A percentile compares a stretch with the other conserved stretches of the same genome.
These are phyloP conservation scores for Ophioninae sp. DNA, from an alignment of 2,888 invertebrate species.

Conservation along the genomic window DNA sequence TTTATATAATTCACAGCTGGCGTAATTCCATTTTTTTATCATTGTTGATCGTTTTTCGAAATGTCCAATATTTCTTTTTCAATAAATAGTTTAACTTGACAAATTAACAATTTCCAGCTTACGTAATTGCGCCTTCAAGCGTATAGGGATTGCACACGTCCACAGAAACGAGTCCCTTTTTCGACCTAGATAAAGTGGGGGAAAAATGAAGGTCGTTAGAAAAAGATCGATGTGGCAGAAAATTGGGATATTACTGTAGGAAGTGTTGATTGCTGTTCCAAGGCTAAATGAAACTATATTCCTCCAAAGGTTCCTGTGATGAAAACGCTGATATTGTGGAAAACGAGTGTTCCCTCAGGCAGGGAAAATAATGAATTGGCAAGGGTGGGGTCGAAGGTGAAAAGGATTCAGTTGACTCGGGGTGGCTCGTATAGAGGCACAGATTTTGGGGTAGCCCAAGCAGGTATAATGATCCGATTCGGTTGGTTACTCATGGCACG, in stretches of 20 bases:
- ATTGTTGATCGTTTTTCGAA: no score
- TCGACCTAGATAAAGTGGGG: no score
- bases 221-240: no score
- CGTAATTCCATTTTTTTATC: no score
- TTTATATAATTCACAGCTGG: no score
- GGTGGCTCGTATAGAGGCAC: conserved; percentile 32
- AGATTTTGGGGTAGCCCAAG: conserved; percentile 61
- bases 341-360: not conserved
- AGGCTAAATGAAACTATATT: not conserved
- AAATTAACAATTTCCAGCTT: no score
- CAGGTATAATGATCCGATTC: conserved; percentile 74
- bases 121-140: no score
- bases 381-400: not conserved
- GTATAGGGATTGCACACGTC: no score
- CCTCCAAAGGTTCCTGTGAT: not conserved
- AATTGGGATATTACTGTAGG: not conserved
- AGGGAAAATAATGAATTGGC: not conserved
- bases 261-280: not conserved
- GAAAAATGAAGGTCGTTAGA: no score
- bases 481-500: conserved; percentile 69
- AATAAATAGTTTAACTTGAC: no score
- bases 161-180: no score
- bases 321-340: not conserved
- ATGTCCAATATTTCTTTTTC: no score
- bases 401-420: not conserved